Conservation (phyloP, 2,113 vertebrate species). For the Alosa alosa region DNA sequence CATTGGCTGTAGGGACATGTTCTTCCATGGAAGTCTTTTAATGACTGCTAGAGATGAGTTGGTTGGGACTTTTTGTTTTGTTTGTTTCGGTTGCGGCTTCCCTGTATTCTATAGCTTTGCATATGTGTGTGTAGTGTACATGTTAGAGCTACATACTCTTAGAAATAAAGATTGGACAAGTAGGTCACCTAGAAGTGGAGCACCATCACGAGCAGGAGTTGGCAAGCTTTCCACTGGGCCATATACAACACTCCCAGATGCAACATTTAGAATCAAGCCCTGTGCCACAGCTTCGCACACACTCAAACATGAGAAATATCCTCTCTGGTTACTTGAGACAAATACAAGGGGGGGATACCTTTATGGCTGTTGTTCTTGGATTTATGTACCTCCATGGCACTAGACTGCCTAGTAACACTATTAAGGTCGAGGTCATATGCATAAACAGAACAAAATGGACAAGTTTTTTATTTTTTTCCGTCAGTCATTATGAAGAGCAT, state of each 20-base stretch:
- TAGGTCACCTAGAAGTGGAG: constrained; percentile 45
- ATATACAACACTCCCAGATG: constrained; percentile 18
- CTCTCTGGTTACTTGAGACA: background rate
- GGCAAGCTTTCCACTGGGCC: constrained; percentile 20
- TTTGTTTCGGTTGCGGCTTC: background rate
- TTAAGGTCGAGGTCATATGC: too few relatives aligned
- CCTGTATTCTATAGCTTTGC: constrained; percentile 8
- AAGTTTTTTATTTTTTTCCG: too few relatives aligned
- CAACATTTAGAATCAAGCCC: constrained; percentile 25
- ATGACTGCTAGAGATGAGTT: background rate
- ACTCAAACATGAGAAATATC: background rate
- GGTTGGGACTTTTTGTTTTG: background rate
- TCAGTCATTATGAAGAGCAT: background rate
- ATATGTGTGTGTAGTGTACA: constrained; percentile 15
- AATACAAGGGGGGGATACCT: background rate
- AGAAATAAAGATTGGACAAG: constrained; percentile 25
- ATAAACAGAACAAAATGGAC: too few relatives aligned
- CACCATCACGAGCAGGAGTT: constrained; percentile 32
- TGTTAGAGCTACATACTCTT: background rate
- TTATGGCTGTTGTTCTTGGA: too few relatives aligned
- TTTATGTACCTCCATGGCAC: background rate
- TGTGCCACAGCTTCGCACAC: background rate
- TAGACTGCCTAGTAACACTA: background rate
- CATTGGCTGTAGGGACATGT: background rate
- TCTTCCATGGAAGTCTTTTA: background rate